Evolutionary conservation across 2,888 invertebrate species (phyloP), one percentile per base, ranked within the genome.

Genomic region (Latheticus oryzae): DNA sequence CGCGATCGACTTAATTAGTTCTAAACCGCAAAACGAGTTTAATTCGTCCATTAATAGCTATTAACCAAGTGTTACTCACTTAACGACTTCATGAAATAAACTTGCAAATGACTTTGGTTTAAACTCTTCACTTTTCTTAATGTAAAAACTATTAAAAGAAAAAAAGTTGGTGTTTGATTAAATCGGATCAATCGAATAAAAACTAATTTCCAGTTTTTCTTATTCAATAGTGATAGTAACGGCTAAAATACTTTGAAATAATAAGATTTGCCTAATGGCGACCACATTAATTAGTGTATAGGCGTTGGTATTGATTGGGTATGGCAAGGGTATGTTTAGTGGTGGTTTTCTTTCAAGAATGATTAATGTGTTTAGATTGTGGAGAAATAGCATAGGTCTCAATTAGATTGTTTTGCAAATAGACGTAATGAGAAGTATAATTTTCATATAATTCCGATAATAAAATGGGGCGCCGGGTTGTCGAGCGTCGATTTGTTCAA

Each of bases 381-480:
- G n/a, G n/a, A 12, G 21, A 43, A 5, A 33, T 60, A 48, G 53
- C 58, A 54, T 33, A 50, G 37, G 53, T 45, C 38, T 43, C 48
- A 61, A 58, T 61, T 58, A 52, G 55, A 59, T 48, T 53, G 51
- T 59, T 62, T 58, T 57, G 62, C 57, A 51, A 62, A 62, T 55
- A 58, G 52, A 52, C 32, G 58, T 60, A 62, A 60, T 60, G 62
- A 62, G 55, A 57, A 60, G 62, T 60, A 62, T 62, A 62, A 62
- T 62, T 62, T 60, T 58, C 60, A 55, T 62, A 62, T 62, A 60
- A 62, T 60, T 60, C 43, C 42, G 50, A 58, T 58, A 54, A 61
- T 61, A 62, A 54, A 54, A 52, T 59, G 33, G 55, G 62, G 62
- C 62, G 62, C 60, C 62, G 43, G 57, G 42, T 54, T 52, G 60